Evolutionary conservation across 2,888 invertebrate species (phyloP), one percentile per base, ranked within the genome.

Genomic region (Chouioia cunea): DNA sequence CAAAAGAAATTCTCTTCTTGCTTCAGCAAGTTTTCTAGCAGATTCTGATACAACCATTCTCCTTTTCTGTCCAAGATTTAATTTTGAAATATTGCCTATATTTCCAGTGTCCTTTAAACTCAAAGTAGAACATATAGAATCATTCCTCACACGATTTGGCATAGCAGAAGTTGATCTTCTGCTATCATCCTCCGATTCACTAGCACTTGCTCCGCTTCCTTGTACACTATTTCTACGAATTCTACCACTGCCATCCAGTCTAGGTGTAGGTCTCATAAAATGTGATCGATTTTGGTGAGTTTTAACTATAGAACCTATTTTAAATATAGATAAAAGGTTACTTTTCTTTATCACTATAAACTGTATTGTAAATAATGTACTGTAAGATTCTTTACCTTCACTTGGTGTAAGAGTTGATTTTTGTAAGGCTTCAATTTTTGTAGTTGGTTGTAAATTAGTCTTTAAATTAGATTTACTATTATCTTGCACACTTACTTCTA

Each of bases 101-200:
- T 69, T 75, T 14, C 48, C 18, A 27, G 22, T 54, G 3, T 79
- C 79, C 57, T 79, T 79, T 22, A 71, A 75, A 75, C 87, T 88
- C 18, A 86, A 83, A 65, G 81, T 81, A 2, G 89, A 88, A 71
- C 87, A 87, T 27, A 88, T 76, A 0, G 88, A 88, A 77, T 89
- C 88, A 74, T 88, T 88, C 71, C 88, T 85, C 0, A 86, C 82
- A 2, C 89, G 77, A 74, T 67, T 76, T 16, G 75, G 62, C 22
- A 54, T 53, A 52, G 69, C 59, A 6, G 64, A 67, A 47, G 20
- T 65, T n/a, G 76, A 72, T 75, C 81, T 85, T 74, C 81, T 84
- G 53, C 76, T 81, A 75, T 91, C 91, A 81, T 92, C 92, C 76
- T 92, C 92, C 0, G 91, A 91, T 82, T 92, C 92, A 83, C 91